phyloP scores from a whole-genome alignment of 2,888 invertebrate species.

The Rotaria macrura region DNA sequence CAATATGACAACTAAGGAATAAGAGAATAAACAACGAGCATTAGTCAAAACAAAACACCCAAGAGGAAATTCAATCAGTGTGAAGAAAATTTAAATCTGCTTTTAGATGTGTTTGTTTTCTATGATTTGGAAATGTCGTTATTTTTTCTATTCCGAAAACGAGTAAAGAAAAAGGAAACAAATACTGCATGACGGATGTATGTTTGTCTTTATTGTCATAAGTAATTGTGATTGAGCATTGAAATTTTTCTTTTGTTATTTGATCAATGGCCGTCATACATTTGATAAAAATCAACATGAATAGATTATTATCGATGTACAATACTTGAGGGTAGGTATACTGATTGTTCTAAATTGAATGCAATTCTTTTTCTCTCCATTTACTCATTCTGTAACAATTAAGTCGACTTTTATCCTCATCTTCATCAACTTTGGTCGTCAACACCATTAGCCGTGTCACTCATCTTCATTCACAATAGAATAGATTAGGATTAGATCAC shows the following conservation, averaged over 20 bases:
- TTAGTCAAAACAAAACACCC: background rate
- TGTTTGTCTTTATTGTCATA: background rate
- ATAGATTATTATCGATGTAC: too few relatives aligned
- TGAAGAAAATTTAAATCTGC: background rate
- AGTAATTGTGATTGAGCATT: background rate
- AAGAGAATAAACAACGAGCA: background rate
- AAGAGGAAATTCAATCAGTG: background rate
- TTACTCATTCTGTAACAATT: too few relatives aligned
- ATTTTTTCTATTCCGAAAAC: background rate
- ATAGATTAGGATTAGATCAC: too few relatives aligned
- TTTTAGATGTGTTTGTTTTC: background rate
- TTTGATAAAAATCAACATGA: background rate
- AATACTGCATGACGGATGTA: background rate
- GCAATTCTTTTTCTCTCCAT: too few relatives aligned
- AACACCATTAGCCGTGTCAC: too few relatives aligned
- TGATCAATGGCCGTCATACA: background rate
- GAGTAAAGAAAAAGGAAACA: background rate
- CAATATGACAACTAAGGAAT: background rate
- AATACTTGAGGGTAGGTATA: too few relatives aligned
- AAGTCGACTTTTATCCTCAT: too few relatives aligned
- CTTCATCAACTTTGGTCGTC: too few relatives aligned
- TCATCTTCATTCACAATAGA: too few relatives aligned
- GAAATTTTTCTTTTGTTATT: background rate
- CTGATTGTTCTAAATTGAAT: too few relatives aligned
- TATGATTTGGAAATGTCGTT: too few relatives aligned